Evolutionary conservation across 2,113 vertebrate genomes (phyloP), one percentile per base, ranked within the genome.

Genomic region (Bathybates hornii): DNA sequence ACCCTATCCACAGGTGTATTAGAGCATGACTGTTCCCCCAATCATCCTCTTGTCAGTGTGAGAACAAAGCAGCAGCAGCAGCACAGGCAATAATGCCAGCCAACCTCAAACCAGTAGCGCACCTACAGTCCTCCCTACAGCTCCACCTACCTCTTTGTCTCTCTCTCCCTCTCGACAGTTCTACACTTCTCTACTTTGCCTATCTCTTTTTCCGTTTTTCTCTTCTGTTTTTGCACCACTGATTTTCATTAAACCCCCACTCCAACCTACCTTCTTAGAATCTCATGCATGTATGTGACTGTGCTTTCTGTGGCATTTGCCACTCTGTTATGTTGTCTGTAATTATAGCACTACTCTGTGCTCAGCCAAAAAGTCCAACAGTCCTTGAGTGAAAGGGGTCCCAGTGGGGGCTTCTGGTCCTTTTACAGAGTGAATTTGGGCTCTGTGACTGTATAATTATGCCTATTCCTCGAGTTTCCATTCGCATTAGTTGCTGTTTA

Each of bases 371-470:
- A 90, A 90, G 93, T 90, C 76, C 85, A 94, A 53, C 24, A 81
- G 87, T 86, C 90, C 87, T 92, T 36, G 48, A 90, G 92, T 90
- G 91, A 91, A 92, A 86, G 91, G 90, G 91, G 91, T 90, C 92
- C 89, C 91, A 5, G 19, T 84, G 89, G 90, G 86, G 82, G 84
- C 88, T 92, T 86, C 88, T 80, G 83, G 85, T 91, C 89, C 93
- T 94, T 68, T 92, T 66, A 66, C 53, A 45, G 89, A 86, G 90
- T 86, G 90, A 94, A 90, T 89, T 89, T 83, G 80, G 92, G 91
- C 90, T 87, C 85, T 83, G 86, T 76, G 93, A 87, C 87, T 92
- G 53, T 95, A 87, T 94, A 96, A 96, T 96, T 95, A 95, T 71
- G 89, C 89, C 81, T 71, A 76, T 87, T 93, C 89, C 89, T 91